These are phyloP conservation scores for Elephantulus edwardii DNA, from an alignment of 2,113 vertebrate genomes.

Conservation along the genomic window DNA sequence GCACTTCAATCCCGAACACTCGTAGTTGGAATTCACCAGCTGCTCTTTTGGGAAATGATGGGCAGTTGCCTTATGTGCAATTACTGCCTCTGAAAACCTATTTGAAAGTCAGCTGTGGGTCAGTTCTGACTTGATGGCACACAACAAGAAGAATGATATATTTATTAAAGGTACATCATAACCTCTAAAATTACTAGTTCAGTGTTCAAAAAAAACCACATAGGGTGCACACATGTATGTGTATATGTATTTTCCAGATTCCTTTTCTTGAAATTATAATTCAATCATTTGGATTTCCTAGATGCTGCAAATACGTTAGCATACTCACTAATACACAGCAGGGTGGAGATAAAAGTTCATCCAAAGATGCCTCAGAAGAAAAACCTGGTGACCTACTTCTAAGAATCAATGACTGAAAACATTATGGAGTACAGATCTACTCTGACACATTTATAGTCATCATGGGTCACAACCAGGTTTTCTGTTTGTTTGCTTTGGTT, in stretches of 20 bases:
- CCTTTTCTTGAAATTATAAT: not conserved
- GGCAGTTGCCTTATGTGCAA: too few species aligned
- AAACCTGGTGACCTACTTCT: not conserved
- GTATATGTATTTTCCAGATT: not conserved
- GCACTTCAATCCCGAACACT: too few species aligned
- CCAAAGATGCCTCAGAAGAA: not conserved
- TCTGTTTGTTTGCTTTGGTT: not conserved
- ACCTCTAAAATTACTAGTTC: not conserved
- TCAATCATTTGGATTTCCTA: not conserved
- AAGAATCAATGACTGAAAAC: not conserved
- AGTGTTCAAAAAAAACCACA: not conserved
- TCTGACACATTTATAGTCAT: not conserved
- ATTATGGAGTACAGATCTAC: not conserved
- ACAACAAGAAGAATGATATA: too few species aligned
- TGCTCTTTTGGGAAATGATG: too few species aligned
- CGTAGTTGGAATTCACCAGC: too few species aligned
- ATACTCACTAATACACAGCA: not conserved
- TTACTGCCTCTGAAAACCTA: too few species aligned
- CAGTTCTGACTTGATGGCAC: too few species aligned
- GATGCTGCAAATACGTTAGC: not conserved
- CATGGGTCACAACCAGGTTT: too few species aligned
- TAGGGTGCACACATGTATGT: not conserved
- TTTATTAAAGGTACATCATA: too few species aligned
- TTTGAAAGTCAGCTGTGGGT: too few species aligned
- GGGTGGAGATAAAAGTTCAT: not conserved